Base-by-base conservation (phyloP, 2,797 vertebrate genomes). In the Hoplostethus mediterraneus region DNA sequence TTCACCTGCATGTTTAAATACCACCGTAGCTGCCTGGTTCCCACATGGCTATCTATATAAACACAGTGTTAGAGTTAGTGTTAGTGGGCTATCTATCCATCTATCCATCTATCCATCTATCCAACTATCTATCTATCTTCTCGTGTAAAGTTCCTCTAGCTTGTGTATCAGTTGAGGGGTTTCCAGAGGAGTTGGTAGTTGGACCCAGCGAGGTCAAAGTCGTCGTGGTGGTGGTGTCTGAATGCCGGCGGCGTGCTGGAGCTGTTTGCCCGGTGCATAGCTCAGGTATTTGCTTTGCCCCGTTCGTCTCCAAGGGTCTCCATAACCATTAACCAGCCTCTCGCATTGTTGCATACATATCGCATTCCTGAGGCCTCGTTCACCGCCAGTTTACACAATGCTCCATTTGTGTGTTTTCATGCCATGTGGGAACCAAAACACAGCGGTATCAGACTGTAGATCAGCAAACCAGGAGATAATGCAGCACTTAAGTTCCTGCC, bases 281-380 rank as follows among this genome's bases (percentile, higher is more conserved):
- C 75, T 90, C 79, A 85, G 84, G 75, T 90, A 82, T 94, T 91
- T 92, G 77, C 79, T 88, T 79, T 81, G 54, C 69, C 62, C 42
- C 16, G 36, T 74, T 81, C 31, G 58, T 87, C 70, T 84, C 78
- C 38, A 49, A 89, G 75, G 65, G 70, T 89, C 73, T 81, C 81
- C 67, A 16, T 89, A 93, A 94, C 86, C 87, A 94, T 94, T 94
- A 95, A 93, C 93, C 85, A 82, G 80, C 63, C 54, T 40, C 54
- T 75, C 62, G 69, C 71, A 56, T 74, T 89, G 83, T 76, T 84
- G 87, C 77, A 33, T 84, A 65, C 71, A 28, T 76, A 79, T 84
- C 66, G 17, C 92, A 93, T 94, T 94, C 92, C 90, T 88, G 54
- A 74, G 81, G 61, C 61, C 73, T 83, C 70, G 81, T 82, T 92